Conservation (phyloP, 64 coral and sea anemone species). For the Orbicella faveolata region DNA sequence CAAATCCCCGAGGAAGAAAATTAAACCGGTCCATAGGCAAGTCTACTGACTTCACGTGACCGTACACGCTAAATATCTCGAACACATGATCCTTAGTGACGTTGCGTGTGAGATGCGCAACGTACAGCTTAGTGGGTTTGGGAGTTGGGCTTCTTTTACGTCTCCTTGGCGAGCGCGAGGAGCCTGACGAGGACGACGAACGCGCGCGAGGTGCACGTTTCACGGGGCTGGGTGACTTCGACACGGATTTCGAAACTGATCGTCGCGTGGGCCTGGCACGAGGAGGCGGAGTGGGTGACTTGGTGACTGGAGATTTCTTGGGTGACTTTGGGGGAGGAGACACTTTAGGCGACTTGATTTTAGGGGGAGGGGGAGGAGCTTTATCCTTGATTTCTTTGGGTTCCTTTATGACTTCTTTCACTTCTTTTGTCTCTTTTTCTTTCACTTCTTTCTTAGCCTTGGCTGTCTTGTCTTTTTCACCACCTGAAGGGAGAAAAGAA, state of each 20-base stretch:
- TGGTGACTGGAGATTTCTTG: conserved; percentile 13
- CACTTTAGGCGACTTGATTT: conserved; percentile 55
- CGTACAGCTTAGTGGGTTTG: conserved; percentile 84
- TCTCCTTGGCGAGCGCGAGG: conserved; percentile 83
- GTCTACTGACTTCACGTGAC: conserved; percentile 90
- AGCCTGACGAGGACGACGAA: conserved; percentile 69
- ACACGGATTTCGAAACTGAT: conserved; percentile 76
- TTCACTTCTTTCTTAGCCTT: conserved; percentile 80
- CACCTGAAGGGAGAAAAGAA: neutral
- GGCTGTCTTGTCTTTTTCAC: neutral
- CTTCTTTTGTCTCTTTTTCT: conserved; percentile 84
- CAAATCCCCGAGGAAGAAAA: conserved; percentile 85
- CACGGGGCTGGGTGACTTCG: conserved; percentile 49
- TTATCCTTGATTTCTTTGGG: conserved; percentile 85
- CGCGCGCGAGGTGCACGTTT: conserved; percentile 62
- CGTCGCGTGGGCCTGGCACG: conserved; percentile 47
- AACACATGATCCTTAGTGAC: conserved; percentile 94
- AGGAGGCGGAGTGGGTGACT: conserved; percentile 65
- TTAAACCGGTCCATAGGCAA: conserved; percentile 90
- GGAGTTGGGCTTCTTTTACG: conserved; percentile 85
- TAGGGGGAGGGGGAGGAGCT: conserved; percentile 69
- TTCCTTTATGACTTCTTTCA: conserved; percentile 66
- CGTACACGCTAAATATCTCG: conserved; percentile 97
- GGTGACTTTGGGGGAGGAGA: conserved; percentile 51
- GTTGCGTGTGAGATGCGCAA: conserved; percentile 88